phyloP scores from a whole-genome alignment of 2,888 invertebrate species.

The Phaonia tiefii region DNA sequence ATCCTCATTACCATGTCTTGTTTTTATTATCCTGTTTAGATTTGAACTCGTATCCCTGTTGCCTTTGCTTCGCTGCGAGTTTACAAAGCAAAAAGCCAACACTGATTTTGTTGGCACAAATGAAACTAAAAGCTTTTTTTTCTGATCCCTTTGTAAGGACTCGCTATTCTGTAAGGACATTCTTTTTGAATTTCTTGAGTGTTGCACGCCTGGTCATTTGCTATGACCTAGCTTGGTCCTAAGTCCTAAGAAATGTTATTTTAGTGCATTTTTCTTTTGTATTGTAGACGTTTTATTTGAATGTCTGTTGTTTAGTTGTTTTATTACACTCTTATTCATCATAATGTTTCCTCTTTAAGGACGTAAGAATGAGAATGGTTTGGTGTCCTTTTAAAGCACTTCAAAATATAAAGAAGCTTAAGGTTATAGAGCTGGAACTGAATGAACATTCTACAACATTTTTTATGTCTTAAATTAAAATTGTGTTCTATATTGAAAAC shows the following conservation, averaged over 20 bases:
- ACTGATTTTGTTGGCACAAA: background rate
- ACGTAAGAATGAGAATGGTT: too few relatives aligned
- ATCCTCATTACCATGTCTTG: constrained; percentile 27
- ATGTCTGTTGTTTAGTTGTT: constrained; percentile 62
- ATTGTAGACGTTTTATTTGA: constrained; percentile 61
- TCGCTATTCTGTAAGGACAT: background rate
- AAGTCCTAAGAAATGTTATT: constrained; percentile 16
- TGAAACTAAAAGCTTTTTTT: constrained; percentile 21
- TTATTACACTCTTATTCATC: constrained; percentile 65
- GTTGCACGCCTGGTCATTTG: background rate
- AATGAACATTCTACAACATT: too few relatives aligned
- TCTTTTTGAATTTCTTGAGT: constrained; percentile 6
- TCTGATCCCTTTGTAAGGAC: background rate
- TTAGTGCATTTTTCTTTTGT: constrained; percentile 22
- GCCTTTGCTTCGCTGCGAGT: background rate
- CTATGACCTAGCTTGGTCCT: too few relatives aligned
- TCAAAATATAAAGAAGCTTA: too few relatives aligned
- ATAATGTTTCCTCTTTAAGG: constrained; percentile 63
- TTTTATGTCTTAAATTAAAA: background rate
- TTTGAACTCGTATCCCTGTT: constrained; percentile 13
- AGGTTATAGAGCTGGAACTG: too few relatives aligned
- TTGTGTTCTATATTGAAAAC: too few relatives aligned
- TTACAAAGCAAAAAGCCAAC: constrained; percentile 25
- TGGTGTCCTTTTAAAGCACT: background rate
- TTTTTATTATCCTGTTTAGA: background rate